A percentile compares a stretch with the other conserved stretches of the same genome.
phyloP scores from a whole-genome alignment of 2,797 vertebrate genomes.

The Cossypha caffra region DNA sequence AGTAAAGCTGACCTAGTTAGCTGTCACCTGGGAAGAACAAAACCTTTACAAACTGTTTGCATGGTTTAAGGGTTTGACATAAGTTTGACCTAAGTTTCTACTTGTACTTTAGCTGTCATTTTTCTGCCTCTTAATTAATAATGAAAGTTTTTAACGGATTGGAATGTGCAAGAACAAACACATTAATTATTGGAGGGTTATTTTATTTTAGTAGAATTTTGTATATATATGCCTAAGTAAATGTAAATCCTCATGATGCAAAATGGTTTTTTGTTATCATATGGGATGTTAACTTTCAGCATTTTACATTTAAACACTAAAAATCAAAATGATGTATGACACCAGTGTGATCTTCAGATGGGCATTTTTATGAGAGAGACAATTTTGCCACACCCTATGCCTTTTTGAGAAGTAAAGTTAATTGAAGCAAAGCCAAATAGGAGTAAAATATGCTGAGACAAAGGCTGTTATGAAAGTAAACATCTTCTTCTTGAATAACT shows the following conservation, averaged over 20 bases:
- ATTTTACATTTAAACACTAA: background rate
- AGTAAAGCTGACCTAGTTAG: background rate
- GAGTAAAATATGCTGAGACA: background rate
- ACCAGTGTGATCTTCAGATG: background rate
- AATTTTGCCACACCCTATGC: background rate
- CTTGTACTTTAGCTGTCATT: background rate
- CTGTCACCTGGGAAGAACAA: background rate
- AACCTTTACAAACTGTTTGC: accelerated
- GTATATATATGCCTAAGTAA: background rate
- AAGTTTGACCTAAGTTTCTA: background rate
- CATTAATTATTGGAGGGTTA: accelerated
- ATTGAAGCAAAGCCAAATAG: background rate
- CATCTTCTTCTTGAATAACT: background rate
- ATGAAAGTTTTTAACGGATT: background rate
- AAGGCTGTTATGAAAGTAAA: background rate
- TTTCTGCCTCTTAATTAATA: background rate
- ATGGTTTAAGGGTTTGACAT: background rate
- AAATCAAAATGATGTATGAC: background rate
- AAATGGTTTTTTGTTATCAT: accelerated
- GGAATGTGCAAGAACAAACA: background rate
- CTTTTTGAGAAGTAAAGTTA: background rate
- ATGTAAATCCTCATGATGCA: background rate
- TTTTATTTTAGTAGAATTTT: background rate
- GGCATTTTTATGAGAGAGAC: background rate
- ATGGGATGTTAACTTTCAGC: background rate